Conservation (phyloP, 2,797 vertebrate species). For the Galaxias olidus region DNA sequence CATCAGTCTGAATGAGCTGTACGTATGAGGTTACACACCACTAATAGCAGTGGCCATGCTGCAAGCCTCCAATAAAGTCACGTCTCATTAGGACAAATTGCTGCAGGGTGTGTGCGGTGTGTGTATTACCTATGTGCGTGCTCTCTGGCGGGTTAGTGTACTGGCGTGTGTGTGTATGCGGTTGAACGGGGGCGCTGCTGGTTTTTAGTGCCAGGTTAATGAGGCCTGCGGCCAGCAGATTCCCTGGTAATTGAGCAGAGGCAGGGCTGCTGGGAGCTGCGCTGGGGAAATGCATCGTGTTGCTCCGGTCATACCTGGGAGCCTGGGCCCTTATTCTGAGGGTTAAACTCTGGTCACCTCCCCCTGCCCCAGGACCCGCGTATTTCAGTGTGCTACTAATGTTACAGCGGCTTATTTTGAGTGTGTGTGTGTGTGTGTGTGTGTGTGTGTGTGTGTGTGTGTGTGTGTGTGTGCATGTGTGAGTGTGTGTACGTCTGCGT, state of each 20-base stretch:
- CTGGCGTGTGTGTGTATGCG: slow-evolving; percentile 8
- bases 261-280: slow-evolving; percentile 10
- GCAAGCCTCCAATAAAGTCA: slow-evolving; percentile 25
- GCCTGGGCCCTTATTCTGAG: not conserved
- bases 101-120: slow-evolving; percentile 22
- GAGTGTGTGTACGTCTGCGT: too few relatives aligned
- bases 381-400: too few relatives aligned
- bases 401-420: too few relatives aligned
- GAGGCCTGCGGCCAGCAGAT: slow-evolving; percentile 33
- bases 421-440: too few relatives aligned
- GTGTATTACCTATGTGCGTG: too few relatives aligned
- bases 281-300: slow-evolving; percentile 2
- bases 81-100: slow-evolving; percentile 37
- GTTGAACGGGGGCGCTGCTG: slow-evolving; percentile 7
- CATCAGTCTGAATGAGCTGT: not conserved
- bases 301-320: not conserved
- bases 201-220: slow-evolving; percentile 27
- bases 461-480: too few relatives aligned
- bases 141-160: slow-evolving; percentile 2
- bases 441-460: too few relatives aligned
- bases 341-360: not conserved
- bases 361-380: too few relatives aligned
- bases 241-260: slow-evolving; percentile 33
- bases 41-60: slow-evolving; percentile 16
- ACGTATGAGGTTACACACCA: slow-evolving; percentile 23